Conservation (phyloP, 2,888 invertebrate species). For the Buathra laborator region DNA sequence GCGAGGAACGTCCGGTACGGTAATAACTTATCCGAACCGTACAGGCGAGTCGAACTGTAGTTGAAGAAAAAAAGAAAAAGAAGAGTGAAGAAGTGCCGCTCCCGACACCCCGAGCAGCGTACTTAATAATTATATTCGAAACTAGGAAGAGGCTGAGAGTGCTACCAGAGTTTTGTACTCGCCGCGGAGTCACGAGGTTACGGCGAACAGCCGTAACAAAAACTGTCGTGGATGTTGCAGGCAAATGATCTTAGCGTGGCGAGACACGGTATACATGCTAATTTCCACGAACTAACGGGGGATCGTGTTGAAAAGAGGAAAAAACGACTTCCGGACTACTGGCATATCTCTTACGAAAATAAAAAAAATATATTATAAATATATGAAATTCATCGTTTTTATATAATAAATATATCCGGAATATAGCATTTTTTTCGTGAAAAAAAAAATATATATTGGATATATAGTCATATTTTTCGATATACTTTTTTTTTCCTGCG, state of each 20-base stretch:
- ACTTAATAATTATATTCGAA: constrained; percentile 42
- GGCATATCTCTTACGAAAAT: not conserved
- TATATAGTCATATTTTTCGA: too few species aligned
- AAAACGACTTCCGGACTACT: not conserved
- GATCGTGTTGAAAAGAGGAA: not conserved
- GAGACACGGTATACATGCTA: constrained; percentile 30
- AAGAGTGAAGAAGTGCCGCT: not conserved
- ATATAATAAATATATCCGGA: too few species aligned
- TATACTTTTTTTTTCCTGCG: too few species aligned
- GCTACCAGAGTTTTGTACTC: not conserved
- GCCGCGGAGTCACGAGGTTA: constrained; percentile 11
- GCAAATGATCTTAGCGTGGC: constrained; percentile 1
- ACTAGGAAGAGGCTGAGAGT: constrained; percentile 19
- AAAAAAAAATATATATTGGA: too few species aligned
- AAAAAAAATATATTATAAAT: not conserved
- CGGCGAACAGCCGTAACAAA: constrained; percentile 38
- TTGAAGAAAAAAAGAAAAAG: not conserved
- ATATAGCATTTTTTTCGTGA: too few species aligned
- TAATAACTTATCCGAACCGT: not conserved
- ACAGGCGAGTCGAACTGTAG: not conserved
- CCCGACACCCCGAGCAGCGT: constrained; percentile 21
- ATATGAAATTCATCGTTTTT: not conserved
- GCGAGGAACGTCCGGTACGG: constrained; percentile 36
- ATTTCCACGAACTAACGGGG: constrained; percentile 56
- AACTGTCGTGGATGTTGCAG: constrained; percentile 28